phyloP scores from a whole-genome alignment of 1,140 invertebrate genomes.

The Zelostemma sp. region DNA sequence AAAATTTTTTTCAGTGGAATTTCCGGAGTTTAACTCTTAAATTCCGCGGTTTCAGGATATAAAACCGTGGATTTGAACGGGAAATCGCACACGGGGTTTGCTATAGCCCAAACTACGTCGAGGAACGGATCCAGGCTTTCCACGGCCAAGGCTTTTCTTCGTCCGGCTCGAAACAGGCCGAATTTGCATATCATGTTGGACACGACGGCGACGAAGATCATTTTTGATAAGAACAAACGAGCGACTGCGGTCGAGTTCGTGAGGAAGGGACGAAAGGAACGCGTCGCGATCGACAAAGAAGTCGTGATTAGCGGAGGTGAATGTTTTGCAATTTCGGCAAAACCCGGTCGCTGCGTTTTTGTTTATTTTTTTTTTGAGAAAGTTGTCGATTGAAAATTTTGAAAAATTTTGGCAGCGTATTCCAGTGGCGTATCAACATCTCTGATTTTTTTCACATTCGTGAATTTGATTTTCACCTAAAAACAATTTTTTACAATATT shows the following conservation, averaged over 20 bases:
- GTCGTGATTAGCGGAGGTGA: conserved; percentile 77
- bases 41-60: too few species aligned
- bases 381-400: too few species aligned
- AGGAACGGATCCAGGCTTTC: conserved; percentile 89
- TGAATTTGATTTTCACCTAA: too few species aligned
- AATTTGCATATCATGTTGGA: conserved; percentile 85
- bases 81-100: conserved; percentile 81
- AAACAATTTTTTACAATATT: too few species aligned
- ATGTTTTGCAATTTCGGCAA: too few species aligned
- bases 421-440: too few species aligned
- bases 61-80: conserved; percentile 88
- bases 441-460: too few species aligned
- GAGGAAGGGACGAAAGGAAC: conserved; percentile 67
- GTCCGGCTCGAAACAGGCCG: conserved; percentile 80
- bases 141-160: conserved; percentile 83
- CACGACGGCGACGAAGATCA: conserved; percentile 78
- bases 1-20: too few species aligned
- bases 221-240: conserved; percentile 79
- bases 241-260: conserved; percentile 80
- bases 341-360: too few species aligned
- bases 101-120: conserved; percentile 89
- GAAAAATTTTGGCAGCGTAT: neutral
- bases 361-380: conserved; percentile 23
- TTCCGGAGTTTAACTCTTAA: too few species aligned
- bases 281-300: conserved; percentile 71